These are phyloP conservation scores for Epinephelus cyanopodus DNA, from an alignment of 2,113 vertebrate genomes.

Conservation along the genomic window DNA sequence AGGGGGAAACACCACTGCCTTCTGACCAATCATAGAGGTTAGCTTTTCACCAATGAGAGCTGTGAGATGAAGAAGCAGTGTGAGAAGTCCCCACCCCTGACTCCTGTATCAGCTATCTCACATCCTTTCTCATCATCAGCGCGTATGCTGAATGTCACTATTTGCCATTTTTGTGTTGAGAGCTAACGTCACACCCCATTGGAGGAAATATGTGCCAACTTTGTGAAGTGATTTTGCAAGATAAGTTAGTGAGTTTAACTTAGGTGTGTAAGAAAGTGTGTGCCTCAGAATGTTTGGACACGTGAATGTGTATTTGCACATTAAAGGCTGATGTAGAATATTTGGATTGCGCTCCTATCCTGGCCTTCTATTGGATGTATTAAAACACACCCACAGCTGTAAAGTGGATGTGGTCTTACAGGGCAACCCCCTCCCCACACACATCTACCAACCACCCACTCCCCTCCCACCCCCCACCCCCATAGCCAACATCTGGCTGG, in stretches of 20 bases:
- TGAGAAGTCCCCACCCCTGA: slow-evolving; percentile 33
- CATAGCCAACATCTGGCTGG: slow-evolving; percentile 65
- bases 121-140: slow-evolving; percentile 25
- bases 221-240: slow-evolving; percentile 28
- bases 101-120: neutral
- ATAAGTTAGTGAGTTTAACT: slow-evolving; percentile 1
- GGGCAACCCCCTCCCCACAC: neutral
- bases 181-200: neutral
- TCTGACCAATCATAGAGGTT: slow-evolving; percentile 72
- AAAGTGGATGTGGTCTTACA: slow-evolving; percentile 31
- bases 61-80: slow-evolving; percentile 17
- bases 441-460: neutral
- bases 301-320: neutral
- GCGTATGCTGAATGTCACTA: slow-evolving; percentile 11
- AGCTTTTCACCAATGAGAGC: slow-evolving; percentile 62
- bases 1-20: slow-evolving; percentile 61
- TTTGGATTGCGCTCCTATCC: slow-evolving; percentile 25
- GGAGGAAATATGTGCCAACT: neutral
- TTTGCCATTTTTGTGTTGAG: neutral
- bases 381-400: slow-evolving; percentile 36
- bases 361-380: neutral
- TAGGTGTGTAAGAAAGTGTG: neutral
- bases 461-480: neutral
- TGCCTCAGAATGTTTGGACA: neutral
- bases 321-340: slow-evolving; percentile 25